Base-by-base conservation (phyloP, 2,888 invertebrate species). In the Diarsia rubi region DNA sequence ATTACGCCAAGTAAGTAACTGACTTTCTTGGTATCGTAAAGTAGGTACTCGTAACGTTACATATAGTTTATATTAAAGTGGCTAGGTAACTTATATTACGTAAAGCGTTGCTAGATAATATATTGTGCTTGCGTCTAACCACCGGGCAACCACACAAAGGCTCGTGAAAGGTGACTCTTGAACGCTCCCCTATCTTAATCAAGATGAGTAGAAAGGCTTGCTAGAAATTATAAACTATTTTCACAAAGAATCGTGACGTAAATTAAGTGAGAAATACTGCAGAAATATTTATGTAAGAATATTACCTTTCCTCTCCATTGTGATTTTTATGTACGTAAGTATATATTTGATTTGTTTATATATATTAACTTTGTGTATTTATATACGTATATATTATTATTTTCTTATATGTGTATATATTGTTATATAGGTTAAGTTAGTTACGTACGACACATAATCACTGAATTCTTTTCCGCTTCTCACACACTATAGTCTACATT, bases 111-210 rank as follows among this genome's bases (percentile, higher is more conserved):
- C 49, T 49, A 49, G 54, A 31, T 44, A 52, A 37, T 42, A 45
- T 57, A 77, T 77, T 77, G 27, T 82, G 49, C 62, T 57, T 52
- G 49, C 49, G 82, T 64, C 57, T 67, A 12, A 16, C 54, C 66
- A 8, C 68, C 37, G 60, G n/a, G 14, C 66, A 44, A 44, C 31
- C 63, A 63, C 79, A 83, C 79, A 79, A 83, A 67, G 83, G 63
- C 49, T 45, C 16, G 42, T 69, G 78, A 78, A 78, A 78, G 83
- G 62, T 44, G 63, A 59, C 57, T 78, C 71, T 79, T 79, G 71
- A 83, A 24, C 54, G 54, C 16, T 54, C 12, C 49, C 66, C 37
- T 66, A 69, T 82, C 79, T 66, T 68, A 75, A 82, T 78, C 42
- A 63, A 67, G 57, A 24, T 59, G 66, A 82, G 44, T 69, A 77